These are phyloP conservation scores for Zaprionus lachaisei DNA, from an alignment of 1,140 invertebrate genomes.

Conservation along the genomic window DNA sequence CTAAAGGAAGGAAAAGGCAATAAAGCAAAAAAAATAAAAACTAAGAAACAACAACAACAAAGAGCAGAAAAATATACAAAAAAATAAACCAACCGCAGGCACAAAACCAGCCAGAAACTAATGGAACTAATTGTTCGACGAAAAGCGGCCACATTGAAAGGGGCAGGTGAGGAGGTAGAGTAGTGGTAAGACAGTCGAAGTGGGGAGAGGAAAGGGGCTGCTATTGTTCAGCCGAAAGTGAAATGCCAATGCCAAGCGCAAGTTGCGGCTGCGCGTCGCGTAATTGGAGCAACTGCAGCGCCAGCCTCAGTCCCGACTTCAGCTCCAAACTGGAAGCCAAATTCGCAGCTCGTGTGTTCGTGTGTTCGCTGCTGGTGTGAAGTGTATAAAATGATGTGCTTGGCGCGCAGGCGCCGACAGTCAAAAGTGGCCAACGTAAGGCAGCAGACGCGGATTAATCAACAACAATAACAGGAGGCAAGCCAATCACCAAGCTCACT, in stretches of 20 bases:
- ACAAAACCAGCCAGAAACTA: constrained; percentile 67
- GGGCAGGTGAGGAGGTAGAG: not conserved
- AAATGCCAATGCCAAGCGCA: constrained; percentile 78
- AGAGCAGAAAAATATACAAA: not conserved
- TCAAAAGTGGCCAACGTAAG: constrained; percentile 42
- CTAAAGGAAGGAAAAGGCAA: constrained; percentile 48
- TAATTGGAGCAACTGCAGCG: constrained; percentile 69
- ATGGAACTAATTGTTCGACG: constrained; percentile 78
- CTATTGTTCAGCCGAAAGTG: constrained; percentile 71
- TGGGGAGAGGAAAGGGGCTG: constrained; percentile 6
- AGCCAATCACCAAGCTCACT: not conserved
- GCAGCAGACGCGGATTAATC: constrained; percentile 36
- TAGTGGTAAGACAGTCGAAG: not conserved
- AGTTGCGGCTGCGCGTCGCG: constrained; percentile 41
- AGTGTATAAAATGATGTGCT: constrained; percentile 77
- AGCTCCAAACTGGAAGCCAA: constrained; percentile 2
- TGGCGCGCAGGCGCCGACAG: constrained; percentile 74
- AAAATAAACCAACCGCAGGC: constrained; percentile 46
- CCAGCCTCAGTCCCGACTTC: not conserved
- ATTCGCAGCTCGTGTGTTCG: constrained; percentile 2
- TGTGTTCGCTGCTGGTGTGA: constrained; percentile 10
- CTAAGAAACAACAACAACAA: constrained; percentile 30
- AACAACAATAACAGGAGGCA: not conserved
- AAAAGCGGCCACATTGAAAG: constrained; percentile 66
- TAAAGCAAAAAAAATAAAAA: constrained; percentile 30